These are phyloP conservation scores for Oxyura jamaicensis DNA, from an alignment of 2,113 vertebrate genomes.

Conservation along the genomic window DNA sequence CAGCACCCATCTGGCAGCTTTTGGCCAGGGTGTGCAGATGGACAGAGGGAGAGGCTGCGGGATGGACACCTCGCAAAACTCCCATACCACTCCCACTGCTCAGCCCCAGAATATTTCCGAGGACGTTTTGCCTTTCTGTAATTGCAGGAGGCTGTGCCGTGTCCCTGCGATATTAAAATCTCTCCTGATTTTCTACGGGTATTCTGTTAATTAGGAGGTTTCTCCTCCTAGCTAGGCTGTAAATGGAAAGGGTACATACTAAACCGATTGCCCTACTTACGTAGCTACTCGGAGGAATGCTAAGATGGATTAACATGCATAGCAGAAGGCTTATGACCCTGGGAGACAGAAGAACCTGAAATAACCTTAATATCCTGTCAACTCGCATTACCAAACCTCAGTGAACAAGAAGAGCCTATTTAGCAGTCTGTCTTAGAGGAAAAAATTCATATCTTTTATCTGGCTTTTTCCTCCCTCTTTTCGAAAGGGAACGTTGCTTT, in stretches of 20 bases:
- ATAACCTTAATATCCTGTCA: slow-evolving; percentile 87
- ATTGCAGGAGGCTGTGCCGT: neutral
- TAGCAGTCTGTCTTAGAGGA: slow-evolving; percentile 73
- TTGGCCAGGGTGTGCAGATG: neutral
- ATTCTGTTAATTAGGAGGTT: slow-evolving; percentile 72
- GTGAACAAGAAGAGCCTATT: slow-evolving; percentile 82
- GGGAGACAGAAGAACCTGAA: slow-evolving; percentile 84
- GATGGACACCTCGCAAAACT: neutral
- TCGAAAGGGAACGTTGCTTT: slow-evolving; percentile 9
- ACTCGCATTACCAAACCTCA: slow-evolving; percentile 84
- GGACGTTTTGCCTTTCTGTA: slow-evolving; percentile 36
- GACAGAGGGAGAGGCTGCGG: neutral
- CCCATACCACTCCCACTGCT: neutral
- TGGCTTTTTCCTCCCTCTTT: slow-evolving; percentile 42
- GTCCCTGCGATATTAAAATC: slow-evolving; percentile 50
- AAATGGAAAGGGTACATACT: slow-evolving; percentile 72
- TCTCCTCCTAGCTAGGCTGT: slow-evolving; percentile 68
- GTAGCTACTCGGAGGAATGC: slow-evolving; percentile 76
- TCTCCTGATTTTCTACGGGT: slow-evolving; percentile 57
- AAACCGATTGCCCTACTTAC: slow-evolving; percentile 81
- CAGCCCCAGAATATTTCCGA: neutral
- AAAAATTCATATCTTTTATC: slow-evolving; percentile 68
- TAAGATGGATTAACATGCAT: slow-evolving; percentile 82
- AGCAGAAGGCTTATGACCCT: slow-evolving; percentile 83
- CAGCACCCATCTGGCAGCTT: neutral